A percentile compares a stretch with the other conserved stretches of the same genome.
These are phyloP conservation scores for Spongilla lacustris DNA, from an alignment of 37 sponge, comb jelly and placozoan species.

Conservation along the genomic window DNA sequence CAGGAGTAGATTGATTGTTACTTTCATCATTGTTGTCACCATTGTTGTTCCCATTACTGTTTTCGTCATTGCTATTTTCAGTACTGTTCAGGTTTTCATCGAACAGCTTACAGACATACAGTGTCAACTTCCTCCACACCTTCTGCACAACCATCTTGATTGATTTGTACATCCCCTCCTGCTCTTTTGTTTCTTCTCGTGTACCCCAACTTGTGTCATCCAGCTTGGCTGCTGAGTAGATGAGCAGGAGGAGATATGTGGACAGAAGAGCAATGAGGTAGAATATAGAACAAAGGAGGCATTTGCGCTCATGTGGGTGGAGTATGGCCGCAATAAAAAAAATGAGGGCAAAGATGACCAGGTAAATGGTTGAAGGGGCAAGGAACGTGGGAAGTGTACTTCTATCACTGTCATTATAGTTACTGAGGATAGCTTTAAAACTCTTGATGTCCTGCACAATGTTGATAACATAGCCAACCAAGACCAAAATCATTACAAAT, in stretches of 20 bases:
- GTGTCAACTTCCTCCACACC: no score
- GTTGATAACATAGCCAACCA: constrained; percentile 40
- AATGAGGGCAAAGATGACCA: constrained; percentile 39
- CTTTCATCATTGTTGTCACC: no score
- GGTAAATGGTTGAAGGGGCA: constrained; percentile 28
- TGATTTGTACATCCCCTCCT: background rate
- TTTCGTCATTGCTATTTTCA: no score
- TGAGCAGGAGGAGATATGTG: constrained; percentile 81
- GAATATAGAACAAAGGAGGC: constrained; percentile 74
- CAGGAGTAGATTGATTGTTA: no score
- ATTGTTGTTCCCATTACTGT: no score
- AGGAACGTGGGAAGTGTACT: no score
- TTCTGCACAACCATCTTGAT: no score
- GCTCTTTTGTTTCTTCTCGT: constrained; percentile 39
- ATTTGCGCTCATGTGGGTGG: constrained; percentile 55
- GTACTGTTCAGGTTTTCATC: no score
- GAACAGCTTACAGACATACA: no score
- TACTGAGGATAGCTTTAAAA: no score
- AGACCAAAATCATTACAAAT: constrained; percentile 62
- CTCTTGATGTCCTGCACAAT: no score
- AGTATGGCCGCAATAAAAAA: constrained; percentile 68
- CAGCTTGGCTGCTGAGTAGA: constrained; percentile 91
- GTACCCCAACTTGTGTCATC: constrained; percentile 88
- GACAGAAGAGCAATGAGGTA: constrained; percentile 84
- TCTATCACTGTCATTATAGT: no score